Evolutionary conservation across 2,797 vertebrate species (phyloP), one percentile per base, ranked within the genome.

Genomic region (Chloroceryle amazona): DNA sequence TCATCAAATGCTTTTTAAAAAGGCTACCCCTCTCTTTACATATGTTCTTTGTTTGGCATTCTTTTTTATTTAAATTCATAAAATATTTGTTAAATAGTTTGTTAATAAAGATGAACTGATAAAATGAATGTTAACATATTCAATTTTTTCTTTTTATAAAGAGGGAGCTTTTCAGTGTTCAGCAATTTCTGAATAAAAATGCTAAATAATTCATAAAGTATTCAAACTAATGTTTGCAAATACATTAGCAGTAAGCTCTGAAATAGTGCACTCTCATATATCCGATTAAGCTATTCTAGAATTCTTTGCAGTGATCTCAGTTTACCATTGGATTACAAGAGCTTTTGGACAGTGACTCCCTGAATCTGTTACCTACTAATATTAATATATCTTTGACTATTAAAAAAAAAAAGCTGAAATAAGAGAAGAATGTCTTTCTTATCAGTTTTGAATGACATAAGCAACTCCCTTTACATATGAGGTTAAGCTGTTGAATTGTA

Each of bases 361-460:
- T 80, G 60, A 95, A 91, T 94, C 72, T 84, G 41, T 71, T 84
- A 84, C 76, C 94, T 80, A 46, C 9, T 72, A 75, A 85, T 93
- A 68, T 23, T 93, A 94, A 96, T 96, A 94, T 86, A 81, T 83
- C 70, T 52, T 73, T 44, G 33, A 22, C 68, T 96, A 80, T 94
- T 97, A 87, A 92, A 97, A 95, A 62, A 93, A 54, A 94, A 82
- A 42, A 67, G 62, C 18, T 78, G 47, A 86, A 92, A 31, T 74
- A 74, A 89, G 51, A 96, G 49, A 67, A 68, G 25, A 88, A 87
- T 83, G 31, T 81, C 74, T 42, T 20, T 96, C 55, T 97, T 97
- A 97, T 97, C 97, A 88, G 39, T 96, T 97, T 96, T 85, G 85
- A 95, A 89, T 93, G 80, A 46, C 76, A 96, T 80, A 92, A 95